Evolutionary conservation across 2,888 invertebrate species (phyloP).

Genomic region (Ypsolopha scabrella): DNA sequence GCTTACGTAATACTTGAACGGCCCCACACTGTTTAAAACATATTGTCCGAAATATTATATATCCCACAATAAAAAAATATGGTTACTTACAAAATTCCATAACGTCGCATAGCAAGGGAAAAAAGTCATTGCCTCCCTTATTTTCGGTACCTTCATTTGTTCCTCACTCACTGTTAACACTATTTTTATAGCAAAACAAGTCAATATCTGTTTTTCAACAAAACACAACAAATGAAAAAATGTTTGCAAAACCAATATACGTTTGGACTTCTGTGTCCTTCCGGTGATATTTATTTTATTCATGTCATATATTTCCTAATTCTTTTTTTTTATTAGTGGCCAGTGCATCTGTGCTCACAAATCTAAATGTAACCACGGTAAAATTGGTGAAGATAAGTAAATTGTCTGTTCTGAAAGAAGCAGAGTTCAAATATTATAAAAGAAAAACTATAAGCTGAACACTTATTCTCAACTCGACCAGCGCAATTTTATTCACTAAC

Average conservation of each 20-base stretch:
- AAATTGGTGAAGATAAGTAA: too few species aligned
- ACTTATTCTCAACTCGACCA: too few species aligned
- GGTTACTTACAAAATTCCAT: slow-evolving; percentile 21
- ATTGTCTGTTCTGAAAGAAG: too few species aligned
- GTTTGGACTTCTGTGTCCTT: background rate
- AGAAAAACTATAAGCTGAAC: too few species aligned
- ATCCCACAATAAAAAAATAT: too few species aligned
- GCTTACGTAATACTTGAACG: too few species aligned
- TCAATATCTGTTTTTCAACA: slow-evolving; percentile 2
- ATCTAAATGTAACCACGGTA: too few species aligned
- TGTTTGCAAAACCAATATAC: background rate
- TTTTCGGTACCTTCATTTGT: slow-evolving; percentile 11
- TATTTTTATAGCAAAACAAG: slow-evolving; percentile 9
- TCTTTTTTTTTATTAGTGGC: background rate
- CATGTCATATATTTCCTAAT: background rate
- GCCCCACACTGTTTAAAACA: too few species aligned
- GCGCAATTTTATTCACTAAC: too few species aligned
- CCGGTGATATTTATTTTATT: background rate
- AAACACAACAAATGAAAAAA: background rate
- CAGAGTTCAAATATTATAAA: too few species aligned
- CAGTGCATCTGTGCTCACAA: too few species aligned
- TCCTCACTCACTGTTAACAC: slow-evolving; percentile 15
- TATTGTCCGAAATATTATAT: too few species aligned
- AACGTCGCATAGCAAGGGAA: slow-evolving; percentile 20
- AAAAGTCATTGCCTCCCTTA: slow-evolving; percentile 21